A percentile compares a stretch with the other conserved stretches of the same genome.
phyloP scores from a whole-genome alignment of 2,113 vertebrate species.

The Lepisosteus oculatus region DNA sequence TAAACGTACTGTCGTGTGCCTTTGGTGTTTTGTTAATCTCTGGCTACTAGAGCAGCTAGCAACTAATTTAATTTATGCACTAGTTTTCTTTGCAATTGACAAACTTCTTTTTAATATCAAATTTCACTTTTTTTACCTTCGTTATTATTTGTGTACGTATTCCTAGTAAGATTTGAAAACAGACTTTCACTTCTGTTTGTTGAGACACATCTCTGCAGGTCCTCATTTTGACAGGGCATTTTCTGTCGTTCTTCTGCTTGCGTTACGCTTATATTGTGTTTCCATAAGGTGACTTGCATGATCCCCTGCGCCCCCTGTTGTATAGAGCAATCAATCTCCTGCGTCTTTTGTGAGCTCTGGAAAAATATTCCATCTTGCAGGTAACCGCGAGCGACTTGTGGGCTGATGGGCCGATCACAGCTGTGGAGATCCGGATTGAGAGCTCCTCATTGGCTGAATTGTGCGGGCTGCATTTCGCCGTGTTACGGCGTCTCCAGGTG shows the following conservation, averaged over 20 bases:
- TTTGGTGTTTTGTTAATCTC: background rate
- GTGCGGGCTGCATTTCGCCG: constrained; percentile 78
- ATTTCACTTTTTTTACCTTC: too few relatives aligned
- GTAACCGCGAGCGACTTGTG: constrained; percentile 60
- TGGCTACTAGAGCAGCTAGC: too few relatives aligned
- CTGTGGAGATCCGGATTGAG: constrained; percentile 75
- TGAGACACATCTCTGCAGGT: too few relatives aligned
- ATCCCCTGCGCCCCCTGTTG: background rate
- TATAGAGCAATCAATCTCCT: background rate
- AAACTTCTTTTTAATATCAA: too few relatives aligned
- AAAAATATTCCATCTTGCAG: constrained; percentile 4
- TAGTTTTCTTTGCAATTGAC: background rate
- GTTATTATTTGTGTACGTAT: too few relatives aligned
- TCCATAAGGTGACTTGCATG: background rate
- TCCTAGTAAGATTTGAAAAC: too few relatives aligned
- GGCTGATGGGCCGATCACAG: constrained; percentile 47
- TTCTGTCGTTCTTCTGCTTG: too few relatives aligned
- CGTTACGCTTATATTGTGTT: too few relatives aligned
- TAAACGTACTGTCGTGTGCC: background rate
- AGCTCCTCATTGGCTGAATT: constrained; percentile 71
- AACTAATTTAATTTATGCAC: background rate
- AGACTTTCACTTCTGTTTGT: too few relatives aligned
- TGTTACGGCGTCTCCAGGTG: constrained; percentile 81
- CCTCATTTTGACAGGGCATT: too few relatives aligned
- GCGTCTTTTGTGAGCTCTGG: background rate